Conservation (phyloP, 2,797 vertebrate species). For the Myotis pilosus region DNA sequence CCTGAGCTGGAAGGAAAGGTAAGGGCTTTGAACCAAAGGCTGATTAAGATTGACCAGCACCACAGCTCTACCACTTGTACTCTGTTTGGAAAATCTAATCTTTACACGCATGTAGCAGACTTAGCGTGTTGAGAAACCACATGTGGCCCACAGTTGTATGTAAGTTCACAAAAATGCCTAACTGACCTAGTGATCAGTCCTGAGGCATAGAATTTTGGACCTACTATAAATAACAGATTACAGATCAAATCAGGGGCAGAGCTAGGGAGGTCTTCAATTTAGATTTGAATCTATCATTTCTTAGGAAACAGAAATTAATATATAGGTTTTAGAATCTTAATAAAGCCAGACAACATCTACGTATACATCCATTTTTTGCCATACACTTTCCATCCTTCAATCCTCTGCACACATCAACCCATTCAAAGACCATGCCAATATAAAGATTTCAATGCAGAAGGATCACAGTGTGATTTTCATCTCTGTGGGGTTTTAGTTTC, state of each 20-base stretch:
- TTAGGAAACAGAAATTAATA: not conserved
- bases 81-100: not conserved
- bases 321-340: not conserved
- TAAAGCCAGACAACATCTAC: not conserved
- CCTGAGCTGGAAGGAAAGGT: not conserved
- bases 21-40: fast-evolving
- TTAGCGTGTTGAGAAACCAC: not conserved
- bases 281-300: not conserved
- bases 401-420: not conserved
- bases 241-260: not conserved
- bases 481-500: not conserved
- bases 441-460: not conserved
- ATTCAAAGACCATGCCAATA: not conserved
- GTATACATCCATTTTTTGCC: not conserved
- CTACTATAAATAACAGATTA: not conserved
- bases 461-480: not conserved
- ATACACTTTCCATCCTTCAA: not conserved
- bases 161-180: not conserved
- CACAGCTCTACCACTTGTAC: no score
- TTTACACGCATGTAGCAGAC: not conserved
- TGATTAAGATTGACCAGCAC: no score
- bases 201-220: not conserved
- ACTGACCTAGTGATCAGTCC: not conserved
- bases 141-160: not conserved
- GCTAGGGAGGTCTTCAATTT: not conserved